Conservation (phyloP, 1,140 invertebrate genomes). For the Drosophila arizonae region DNA sequence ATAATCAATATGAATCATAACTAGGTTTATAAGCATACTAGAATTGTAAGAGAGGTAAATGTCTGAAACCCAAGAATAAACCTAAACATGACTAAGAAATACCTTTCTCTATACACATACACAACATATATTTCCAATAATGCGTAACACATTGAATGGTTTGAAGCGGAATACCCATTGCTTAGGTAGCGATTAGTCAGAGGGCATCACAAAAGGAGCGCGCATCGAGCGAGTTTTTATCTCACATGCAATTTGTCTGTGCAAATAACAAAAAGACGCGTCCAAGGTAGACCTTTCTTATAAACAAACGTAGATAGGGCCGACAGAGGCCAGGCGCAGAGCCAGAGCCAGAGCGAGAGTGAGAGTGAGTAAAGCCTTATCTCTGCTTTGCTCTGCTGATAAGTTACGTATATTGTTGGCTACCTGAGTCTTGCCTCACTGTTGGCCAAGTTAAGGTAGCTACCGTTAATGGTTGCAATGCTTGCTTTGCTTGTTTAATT, state of each 20-base stretch:
- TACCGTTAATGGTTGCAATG: slow-evolving; percentile 49
- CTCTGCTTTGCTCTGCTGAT: slow-evolving; percentile 17
- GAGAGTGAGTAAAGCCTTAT: slow-evolving; percentile 19
- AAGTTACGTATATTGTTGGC: slow-evolving; percentile 6
- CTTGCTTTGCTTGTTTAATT: slow-evolving; percentile 47
- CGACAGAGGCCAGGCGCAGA: no score
- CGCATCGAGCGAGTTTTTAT: background rate
- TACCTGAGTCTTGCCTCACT: slow-evolving; percentile 39
- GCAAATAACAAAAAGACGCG: slow-evolving; percentile 46
- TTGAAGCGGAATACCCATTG: slow-evolving; percentile 2
- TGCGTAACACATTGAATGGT: background rate
- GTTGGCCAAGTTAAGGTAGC: slow-evolving; percentile 44
- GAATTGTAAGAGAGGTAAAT: no score
- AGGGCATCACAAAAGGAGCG: slow-evolving; percentile 4
- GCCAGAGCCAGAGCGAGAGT: background rate
- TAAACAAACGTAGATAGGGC: slow-evolving; percentile 6
- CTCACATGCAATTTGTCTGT: slow-evolving; percentile 32
- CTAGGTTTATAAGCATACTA: no score
- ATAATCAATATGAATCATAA: no score
- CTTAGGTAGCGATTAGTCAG: background rate
- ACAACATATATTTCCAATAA: background rate
- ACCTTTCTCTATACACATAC: background rate
- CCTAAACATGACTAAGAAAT: no score
- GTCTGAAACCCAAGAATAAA: no score
- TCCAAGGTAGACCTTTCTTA: slow-evolving; percentile 39